Conservation (phyloP, 2,888 invertebrate species). For the Tholera decimalis region DNA sequence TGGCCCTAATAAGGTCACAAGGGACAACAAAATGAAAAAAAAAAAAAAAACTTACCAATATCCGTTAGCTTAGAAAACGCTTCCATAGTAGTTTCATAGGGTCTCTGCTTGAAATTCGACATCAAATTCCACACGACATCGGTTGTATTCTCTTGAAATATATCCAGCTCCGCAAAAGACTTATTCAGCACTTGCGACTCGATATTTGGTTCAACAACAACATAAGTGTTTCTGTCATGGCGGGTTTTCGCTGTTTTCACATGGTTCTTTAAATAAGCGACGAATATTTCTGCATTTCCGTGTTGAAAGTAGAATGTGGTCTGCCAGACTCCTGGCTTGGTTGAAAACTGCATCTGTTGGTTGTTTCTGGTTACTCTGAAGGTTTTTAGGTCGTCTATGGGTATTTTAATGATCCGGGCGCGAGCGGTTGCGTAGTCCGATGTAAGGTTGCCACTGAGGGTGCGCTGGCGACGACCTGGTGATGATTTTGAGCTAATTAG, state of each 20-base stretch:
- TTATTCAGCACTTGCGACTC: slow-evolving; percentile 94
- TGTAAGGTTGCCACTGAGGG: slow-evolving; percentile 90
- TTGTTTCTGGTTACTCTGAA: slow-evolving; percentile 84
- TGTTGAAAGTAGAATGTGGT: slow-evolving; percentile 97
- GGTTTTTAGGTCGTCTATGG: slow-evolving; percentile 83
- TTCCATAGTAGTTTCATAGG: slow-evolving; percentile 96
- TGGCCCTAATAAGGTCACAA: background rate
- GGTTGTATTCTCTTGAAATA: slow-evolving; percentile 94
- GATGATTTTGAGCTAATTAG: background rate
- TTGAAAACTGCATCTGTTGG: slow-evolving; percentile 87
- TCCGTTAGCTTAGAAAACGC: slow-evolving; percentile 97
- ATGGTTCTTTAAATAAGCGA: slow-evolving; percentile 92
- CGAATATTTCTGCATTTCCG: slow-evolving; percentile 96
- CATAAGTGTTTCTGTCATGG: slow-evolving; percentile 92
- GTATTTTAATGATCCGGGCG: slow-evolving; percentile 85
- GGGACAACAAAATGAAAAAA: background rate
- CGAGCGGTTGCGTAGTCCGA: slow-evolving; percentile 86
- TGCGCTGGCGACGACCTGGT: slow-evolving; percentile 92
- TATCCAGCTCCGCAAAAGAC: slow-evolving; percentile 97
- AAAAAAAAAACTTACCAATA: slow-evolving; percentile 88
- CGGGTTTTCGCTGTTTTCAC: slow-evolving; percentile 93
- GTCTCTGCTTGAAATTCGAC: slow-evolving; percentile 91
- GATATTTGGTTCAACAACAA: slow-evolving; percentile 93
- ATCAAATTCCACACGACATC: slow-evolving; percentile 93
- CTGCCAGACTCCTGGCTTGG: slow-evolving; percentile 91